Evolutionary conservation across 2,797 vertebrate species (phyloP), one percentile per base, ranked within the genome.

Genomic region (Argyrosomus regius): DNA sequence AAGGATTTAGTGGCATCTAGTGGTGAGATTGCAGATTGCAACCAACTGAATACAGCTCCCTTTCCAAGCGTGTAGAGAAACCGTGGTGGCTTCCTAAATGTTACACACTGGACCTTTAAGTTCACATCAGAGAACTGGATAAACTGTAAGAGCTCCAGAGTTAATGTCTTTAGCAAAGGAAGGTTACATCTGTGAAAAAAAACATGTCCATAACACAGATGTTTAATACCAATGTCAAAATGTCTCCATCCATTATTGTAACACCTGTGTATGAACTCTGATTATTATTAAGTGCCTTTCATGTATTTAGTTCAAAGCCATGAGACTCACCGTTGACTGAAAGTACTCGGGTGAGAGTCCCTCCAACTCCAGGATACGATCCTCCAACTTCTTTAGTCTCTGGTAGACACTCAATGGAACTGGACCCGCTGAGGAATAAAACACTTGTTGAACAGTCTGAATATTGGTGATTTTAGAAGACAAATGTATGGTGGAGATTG

Each of bases 321-420:
- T 17, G 64, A 88, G 58, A 95, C 98, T 97, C 92, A 99, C 98
- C 72, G 96, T 83, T 83, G 98, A 96, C 78, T 97, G 97, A 93
- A 99, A 99, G 94, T 99, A 99, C 90, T 99, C 98, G 1, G 98
- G 98, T 67, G 98, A 99, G 86, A 99, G 96, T 85, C 98, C 98
- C 96, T 99, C 98, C 83, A 99, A 91, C 93, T 99, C 97, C 91
- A 99, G 96, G 80, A 99, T 98, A 87, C 97, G 97, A 94, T 99
- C 97, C 94, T 99, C 98, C 91, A 99, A 95, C 89, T 95, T 98
- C 95, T 99, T 98, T 87, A 99, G 96, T 86, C 98, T 96, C 88
- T 97, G 97, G 94, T 99, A 99, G 89, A 99, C 96, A 80, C 95
- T 97, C 91, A 95, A 84, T 65, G 98, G 98, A 72, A 99, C 97